A percentile compares a stretch with the other conserved stretches of the same genome.
Evolutionary conservation across 1,140 invertebrate species (phyloP).

Genomic region (Cydia pomonella): DNA sequence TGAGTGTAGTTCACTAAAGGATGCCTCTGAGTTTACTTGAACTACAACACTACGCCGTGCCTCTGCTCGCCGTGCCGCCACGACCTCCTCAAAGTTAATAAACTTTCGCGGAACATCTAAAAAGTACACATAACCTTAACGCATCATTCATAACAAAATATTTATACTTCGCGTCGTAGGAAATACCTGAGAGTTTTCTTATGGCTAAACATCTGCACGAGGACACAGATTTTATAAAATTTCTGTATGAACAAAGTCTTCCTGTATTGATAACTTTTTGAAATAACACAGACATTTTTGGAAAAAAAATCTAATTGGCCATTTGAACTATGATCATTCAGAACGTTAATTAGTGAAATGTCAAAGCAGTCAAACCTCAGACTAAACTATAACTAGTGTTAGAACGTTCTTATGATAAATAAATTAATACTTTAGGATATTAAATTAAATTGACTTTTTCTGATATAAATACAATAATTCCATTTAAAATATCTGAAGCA

Average conservation of each 20-base stretch:
- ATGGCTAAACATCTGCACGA: constrained; percentile 55
- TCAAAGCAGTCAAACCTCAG: not conserved
- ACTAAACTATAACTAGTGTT: not conserved
- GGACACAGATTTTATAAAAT: constrained; percentile 52
- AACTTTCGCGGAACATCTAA: constrained; percentile 67
- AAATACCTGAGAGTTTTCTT: constrained; percentile 64
- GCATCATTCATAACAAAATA: constrained; percentile 43
- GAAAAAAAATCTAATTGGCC: constrained; percentile 46
- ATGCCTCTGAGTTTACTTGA: constrained; percentile 84
- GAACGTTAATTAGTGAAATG: not conserved
- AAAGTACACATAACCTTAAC: constrained; percentile 72
- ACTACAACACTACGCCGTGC: constrained; percentile 83
- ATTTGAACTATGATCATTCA: constrained; percentile 33
- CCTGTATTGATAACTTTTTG: constrained; percentile 54
- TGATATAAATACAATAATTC: too few species aligned
- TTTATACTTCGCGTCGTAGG: constrained; percentile 27
- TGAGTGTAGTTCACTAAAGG: constrained; percentile 82
- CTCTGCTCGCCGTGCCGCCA: constrained; percentile 77
- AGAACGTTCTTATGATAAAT: not conserved
- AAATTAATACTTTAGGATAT: too few species aligned
- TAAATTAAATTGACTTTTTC: too few species aligned
- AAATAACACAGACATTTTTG: constrained; percentile 72
- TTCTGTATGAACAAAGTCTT: constrained; percentile 58
- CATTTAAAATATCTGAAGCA: not conserved
- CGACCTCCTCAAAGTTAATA: constrained; percentile 70